Conservation (phyloP, 2,888 invertebrate species). For the Catonia carolina region DNA sequence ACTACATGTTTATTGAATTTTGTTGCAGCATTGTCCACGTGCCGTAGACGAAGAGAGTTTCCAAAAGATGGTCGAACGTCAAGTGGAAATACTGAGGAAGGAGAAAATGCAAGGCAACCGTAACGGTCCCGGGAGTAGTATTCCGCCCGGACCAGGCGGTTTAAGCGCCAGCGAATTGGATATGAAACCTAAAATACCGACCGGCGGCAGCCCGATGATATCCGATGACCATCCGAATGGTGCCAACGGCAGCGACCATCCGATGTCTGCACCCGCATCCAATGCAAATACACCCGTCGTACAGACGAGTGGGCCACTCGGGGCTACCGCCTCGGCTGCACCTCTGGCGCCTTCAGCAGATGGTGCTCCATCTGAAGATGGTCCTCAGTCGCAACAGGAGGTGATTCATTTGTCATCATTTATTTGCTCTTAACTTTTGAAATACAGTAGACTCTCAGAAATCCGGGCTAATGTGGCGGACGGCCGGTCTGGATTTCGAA, state of each 20-base stretch:
- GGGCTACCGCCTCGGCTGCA: too few species aligned
- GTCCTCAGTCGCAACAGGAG: constrained; percentile 27
- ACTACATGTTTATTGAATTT: neutral
- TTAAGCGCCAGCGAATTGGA: neutral
- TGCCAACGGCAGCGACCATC: neutral
- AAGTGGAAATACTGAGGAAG: constrained; percentile 56
- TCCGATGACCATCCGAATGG: neutral
- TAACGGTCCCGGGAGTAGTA: constrained; percentile 17
- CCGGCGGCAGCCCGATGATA: neutral
- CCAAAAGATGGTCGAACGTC: constrained; percentile 81
- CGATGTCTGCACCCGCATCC: neutral
- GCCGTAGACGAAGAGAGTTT: constrained; percentile 92
- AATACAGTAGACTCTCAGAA: too few species aligned
- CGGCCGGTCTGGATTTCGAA: too few species aligned
- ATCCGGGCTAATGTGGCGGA: too few species aligned
- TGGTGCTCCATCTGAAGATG: constrained; percentile 10
- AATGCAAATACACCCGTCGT: too few species aligned
- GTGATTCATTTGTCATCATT: too few species aligned
- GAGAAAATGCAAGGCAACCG: constrained; percentile 32
- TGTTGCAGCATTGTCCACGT: constrained; percentile 69
- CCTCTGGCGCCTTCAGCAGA: constrained; percentile 8
- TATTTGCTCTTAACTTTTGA: too few species aligned
- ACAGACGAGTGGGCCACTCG: too few species aligned
- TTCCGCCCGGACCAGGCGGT: constrained; percentile 8
- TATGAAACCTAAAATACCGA: neutral